Conservation (phyloP, 2,888 invertebrate species). For the Antheraea assamensis region DNA sequence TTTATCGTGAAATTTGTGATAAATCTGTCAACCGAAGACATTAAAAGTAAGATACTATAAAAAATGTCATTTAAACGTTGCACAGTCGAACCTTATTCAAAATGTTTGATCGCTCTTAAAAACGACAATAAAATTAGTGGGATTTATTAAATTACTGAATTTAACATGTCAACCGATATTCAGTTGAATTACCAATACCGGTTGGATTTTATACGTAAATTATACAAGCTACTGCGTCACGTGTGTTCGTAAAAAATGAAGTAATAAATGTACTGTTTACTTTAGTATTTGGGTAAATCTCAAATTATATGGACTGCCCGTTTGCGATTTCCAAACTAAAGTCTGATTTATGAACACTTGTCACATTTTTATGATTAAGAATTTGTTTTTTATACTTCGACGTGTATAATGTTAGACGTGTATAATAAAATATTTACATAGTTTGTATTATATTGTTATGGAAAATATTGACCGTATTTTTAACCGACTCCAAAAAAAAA, state of each 20-base stretch:
- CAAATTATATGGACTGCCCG: neutral
- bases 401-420: neutral
- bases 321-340: neutral
- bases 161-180: neutral
- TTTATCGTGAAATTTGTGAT: neutral
- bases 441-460: too few relatives aligned
- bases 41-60: neutral
- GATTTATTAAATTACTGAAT: neutral
- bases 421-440: neutral
- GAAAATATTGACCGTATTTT: too few relatives aligned
- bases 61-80: neutral
- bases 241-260: neutral
- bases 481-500: too few relatives aligned
- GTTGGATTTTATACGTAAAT: conserved; percentile 9
- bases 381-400: too few relatives aligned
- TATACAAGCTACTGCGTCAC: neutral
- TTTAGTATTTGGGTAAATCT: neutral
- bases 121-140: neutral
- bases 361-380: neutral
- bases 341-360: neutral
- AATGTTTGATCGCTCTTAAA: conserved; percentile 5
- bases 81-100: neutral
- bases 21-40: neutral
- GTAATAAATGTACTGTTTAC: conserved; percentile 5
- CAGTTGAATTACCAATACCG: conserved; percentile 1